These are phyloP conservation scores for Diaperis boleti DNA, from an alignment of 2,888 invertebrate genomes.

Conservation along the genomic window DNA sequence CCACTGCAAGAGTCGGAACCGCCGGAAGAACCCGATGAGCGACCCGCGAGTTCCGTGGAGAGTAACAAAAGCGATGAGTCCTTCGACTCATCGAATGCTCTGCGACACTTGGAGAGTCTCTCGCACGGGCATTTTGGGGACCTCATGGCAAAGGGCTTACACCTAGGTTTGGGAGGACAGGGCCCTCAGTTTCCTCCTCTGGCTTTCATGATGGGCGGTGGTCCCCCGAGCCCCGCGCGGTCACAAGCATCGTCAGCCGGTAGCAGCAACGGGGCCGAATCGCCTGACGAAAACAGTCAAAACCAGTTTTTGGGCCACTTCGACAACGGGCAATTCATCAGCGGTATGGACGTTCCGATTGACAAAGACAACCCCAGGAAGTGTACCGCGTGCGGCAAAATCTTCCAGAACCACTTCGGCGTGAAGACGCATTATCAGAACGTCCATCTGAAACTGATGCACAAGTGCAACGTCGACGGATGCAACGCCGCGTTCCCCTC, in stretches of 20 bases:
- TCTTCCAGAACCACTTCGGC: conserved; percentile 93
- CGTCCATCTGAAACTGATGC: conserved; percentile 94
- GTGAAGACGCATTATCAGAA: conserved; percentile 96
- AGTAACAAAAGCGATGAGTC: conserved; percentile 72
- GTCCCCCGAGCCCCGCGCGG: conserved; percentile 72
- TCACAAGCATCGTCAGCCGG: conserved; percentile 75
- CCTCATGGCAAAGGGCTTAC: conserved; percentile 64
- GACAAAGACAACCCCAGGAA: conserved; percentile 92
- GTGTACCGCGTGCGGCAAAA: conserved; percentile 92
- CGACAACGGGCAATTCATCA: conserved; percentile 80
- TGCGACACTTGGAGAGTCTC: conserved; percentile 82
- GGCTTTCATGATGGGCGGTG: conserved; percentile 69
- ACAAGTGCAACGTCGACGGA: conserved; percentile 94
- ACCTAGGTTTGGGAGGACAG: conserved; percentile 62
- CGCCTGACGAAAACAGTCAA: conserved; percentile 71
- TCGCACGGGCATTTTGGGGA: conserved; percentile 82
- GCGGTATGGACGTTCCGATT: conserved; percentile 86
- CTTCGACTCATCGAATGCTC: conserved; percentile 76
- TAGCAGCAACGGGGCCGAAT: conserved; percentile 69
- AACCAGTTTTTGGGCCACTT: conserved; percentile 79
- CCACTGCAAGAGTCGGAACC: conserved; percentile 54
- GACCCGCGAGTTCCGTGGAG: conserved; percentile 69
- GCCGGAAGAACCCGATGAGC: conserved; percentile 62
- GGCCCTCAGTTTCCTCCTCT: conserved; percentile 65
- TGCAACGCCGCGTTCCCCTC: conserved; percentile 96